Evolutionary conservation across 2,797 vertebrate species (phyloP).

Genomic region (Sebastes oblongus): DNA sequence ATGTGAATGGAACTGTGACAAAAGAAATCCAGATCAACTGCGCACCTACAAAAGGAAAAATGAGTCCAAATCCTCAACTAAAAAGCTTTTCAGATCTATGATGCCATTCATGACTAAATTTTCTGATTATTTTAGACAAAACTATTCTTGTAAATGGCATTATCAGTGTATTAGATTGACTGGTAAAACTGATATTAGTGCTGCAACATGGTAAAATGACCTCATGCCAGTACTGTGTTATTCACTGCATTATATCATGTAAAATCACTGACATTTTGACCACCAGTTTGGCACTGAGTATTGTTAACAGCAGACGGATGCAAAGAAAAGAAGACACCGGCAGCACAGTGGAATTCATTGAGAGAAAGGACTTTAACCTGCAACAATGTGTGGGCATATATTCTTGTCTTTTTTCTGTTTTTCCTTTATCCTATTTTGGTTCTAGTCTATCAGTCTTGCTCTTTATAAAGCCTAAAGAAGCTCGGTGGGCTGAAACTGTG

Average conservation of each 20-base stretch:
- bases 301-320: background rate
- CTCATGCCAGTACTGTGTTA: background rate
- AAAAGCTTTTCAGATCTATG: slow-evolving; percentile 10
- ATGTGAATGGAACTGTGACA: slow-evolving; percentile 22
- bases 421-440: background rate
- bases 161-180: background rate
- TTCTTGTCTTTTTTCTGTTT: background rate
- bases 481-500: background rate
- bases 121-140: background rate
- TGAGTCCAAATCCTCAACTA: background rate
- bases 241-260: background rate
- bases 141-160: background rate
- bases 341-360: background rate
- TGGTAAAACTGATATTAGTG: background rate
- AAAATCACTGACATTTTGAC: background rate
- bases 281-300: background rate
- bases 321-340: background rate
- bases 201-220: background rate
- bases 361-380: background rate
- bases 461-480: background rate
- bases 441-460: background rate
- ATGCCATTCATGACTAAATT: slow-evolving; percentile 1
- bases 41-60: slow-evolving; percentile 24
- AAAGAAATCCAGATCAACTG: slow-evolving; percentile 27
- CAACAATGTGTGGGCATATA: background rate